A percentile compares a stretch with the other conserved stretches of the same genome.
phyloP scores from a whole-genome alignment of 2,797 vertebrate species.

The Molossus molossus region DNA sequence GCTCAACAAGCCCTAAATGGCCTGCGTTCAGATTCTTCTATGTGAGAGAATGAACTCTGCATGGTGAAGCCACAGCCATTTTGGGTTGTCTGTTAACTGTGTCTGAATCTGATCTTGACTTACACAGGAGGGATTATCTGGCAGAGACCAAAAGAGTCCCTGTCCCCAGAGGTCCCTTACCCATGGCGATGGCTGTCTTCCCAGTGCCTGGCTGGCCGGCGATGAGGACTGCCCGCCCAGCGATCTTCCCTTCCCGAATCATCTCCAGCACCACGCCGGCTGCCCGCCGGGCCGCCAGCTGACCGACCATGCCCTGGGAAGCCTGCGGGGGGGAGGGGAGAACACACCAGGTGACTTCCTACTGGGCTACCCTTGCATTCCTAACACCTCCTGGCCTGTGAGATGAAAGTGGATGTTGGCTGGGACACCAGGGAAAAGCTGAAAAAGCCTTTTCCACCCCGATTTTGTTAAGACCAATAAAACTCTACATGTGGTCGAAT shows the following conservation, averaged over 20 bases:
- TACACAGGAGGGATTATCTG: neutral
- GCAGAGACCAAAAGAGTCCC: neutral
- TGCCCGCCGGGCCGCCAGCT: constrained; percentile 96
- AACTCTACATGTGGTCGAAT: neutral
- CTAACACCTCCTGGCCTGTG: neutral
- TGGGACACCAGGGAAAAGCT: neutral
- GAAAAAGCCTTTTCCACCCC: neutral
- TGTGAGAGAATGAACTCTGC: neutral
- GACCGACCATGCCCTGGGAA: constrained; percentile 98
- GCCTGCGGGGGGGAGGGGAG: constrained; percentile 89
- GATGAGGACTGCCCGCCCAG: constrained; percentile 95
- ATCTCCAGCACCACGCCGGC: constrained; percentile 96
- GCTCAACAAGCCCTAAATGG: neutral
- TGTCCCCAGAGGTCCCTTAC: constrained; percentile 85
- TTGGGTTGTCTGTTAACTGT: neutral
- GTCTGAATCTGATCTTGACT: neutral
- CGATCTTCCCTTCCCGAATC: constrained; percentile 97
- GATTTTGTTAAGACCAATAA: neutral
- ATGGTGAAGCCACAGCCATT: neutral
- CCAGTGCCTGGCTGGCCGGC: constrained; percentile 97
- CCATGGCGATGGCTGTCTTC: constrained; percentile 98
- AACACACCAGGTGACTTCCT: neutral
- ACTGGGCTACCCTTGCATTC: neutral
- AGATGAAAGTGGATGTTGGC: neutral
- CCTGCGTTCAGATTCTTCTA: neutral